Evolutionary conservation across 2,113 vertebrate species (phyloP).

Genomic region (Burhinus oedicnemus): DNA sequence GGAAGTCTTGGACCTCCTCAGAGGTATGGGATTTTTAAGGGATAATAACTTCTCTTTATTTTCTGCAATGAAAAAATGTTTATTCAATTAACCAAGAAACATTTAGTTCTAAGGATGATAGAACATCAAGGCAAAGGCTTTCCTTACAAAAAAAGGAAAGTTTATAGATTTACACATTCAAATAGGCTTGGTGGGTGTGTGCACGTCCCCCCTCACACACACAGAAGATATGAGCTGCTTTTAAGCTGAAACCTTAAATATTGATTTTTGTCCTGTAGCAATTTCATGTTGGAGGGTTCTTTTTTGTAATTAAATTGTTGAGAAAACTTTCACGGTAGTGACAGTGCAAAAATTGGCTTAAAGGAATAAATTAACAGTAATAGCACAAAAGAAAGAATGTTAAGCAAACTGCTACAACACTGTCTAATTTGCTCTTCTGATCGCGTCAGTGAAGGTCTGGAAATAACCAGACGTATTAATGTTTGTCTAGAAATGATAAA

Average conservation of each 20-base stretch:
- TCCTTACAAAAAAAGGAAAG: neutral
- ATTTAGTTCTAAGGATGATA: neutral
- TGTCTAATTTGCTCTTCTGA: conserved; percentile 2
- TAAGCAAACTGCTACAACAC: neutral
- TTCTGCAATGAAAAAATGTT: neutral
- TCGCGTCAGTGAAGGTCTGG: neutral
- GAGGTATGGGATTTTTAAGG: neutral
- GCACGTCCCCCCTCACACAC: neutral
- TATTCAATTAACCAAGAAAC: neutral
- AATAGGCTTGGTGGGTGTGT: neutral
- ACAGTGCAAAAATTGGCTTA: conserved; percentile 48
- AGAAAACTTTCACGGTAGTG: conserved; percentile 3
- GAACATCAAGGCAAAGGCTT: neutral
- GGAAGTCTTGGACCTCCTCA: neutral
- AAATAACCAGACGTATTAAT: conserved; percentile 8
- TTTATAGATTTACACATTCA: neutral
- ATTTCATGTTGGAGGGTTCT: neutral
- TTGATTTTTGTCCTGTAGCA: conserved; percentile 22
- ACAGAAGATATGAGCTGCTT: neutral
- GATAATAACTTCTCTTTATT: neutral
- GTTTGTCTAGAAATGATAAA: conserved; percentile 16
- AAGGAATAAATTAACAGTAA: conserved; percentile 52
- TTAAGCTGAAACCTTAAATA: conserved; percentile 27
- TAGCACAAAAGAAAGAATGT: conserved; percentile 11
- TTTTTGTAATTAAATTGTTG: conserved; percentile 31